Conservation (phyloP, 2,797 vertebrate species). For the Pelodytes ibericus region DNA sequence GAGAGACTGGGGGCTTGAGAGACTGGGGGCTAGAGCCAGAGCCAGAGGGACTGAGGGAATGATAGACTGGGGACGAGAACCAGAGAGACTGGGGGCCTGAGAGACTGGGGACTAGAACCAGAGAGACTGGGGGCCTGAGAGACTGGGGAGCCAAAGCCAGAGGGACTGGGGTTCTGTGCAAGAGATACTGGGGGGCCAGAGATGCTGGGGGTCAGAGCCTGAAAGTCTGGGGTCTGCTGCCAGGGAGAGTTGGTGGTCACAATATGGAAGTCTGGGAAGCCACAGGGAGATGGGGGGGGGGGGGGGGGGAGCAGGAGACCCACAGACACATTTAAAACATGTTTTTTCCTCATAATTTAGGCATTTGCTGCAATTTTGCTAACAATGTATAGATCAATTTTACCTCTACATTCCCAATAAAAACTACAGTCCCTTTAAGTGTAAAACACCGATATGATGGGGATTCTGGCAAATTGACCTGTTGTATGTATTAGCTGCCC, state of each 20-base stretch:
- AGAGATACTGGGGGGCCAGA: background rate
- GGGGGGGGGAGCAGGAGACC: too few species aligned
- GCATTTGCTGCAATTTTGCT: too few species aligned
- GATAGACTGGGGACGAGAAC: slow-evolving; percentile 20
- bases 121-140: background rate
- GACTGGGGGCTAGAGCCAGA: background rate
- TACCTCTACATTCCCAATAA: too few species aligned
- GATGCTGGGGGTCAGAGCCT: background rate
- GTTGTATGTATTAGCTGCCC: too few species aligned
- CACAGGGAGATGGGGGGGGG: background rate
- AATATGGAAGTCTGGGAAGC: background rate
- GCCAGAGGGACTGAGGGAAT: background rate
- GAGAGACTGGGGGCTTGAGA: background rate
- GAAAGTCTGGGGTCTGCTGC: background rate
- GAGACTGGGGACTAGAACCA: background rate
- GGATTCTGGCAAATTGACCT: too few species aligned
- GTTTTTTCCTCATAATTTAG: too few species aligned
- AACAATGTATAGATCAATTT: too few species aligned
- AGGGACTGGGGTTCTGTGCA: background rate
- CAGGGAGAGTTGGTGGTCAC: too few species aligned
- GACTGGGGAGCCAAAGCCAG: background rate
- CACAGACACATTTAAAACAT: too few species aligned
- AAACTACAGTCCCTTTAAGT: too few species aligned
- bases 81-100: background rate
- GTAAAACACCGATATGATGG: too few species aligned